phyloP scores from a whole-genome alignment of 53 echinoderm and acorn worm genomes.

The Actinopyga echinites region DNA sequence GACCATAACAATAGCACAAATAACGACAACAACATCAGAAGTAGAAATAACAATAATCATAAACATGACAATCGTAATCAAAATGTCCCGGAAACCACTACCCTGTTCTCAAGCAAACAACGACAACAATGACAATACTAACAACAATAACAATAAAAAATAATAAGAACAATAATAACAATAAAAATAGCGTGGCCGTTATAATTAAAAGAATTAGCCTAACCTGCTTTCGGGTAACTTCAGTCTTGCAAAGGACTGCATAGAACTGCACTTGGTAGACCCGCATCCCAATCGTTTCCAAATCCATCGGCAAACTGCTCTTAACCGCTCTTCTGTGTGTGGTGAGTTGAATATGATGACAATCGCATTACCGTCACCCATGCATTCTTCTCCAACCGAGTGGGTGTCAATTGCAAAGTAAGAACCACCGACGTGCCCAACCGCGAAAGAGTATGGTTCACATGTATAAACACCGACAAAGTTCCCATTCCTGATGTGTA shows the following conservation, averaged over 20 bases:
- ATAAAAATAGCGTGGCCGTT: background rate
- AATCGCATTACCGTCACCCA: background rate
- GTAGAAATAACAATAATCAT: too few relatives aligned
- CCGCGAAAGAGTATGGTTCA: slow-evolving; percentile 9
- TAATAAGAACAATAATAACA: background rate
- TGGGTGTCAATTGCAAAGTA: slow-evolving; percentile 5
- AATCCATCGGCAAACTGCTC: slow-evolving; percentile 7
- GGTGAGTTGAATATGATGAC: background rate
- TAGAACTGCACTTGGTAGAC: too few relatives aligned
- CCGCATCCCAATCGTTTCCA: background rate
- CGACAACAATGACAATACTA: too few relatives aligned
- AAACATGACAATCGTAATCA: too few relatives aligned
- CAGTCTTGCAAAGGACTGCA: slow-evolving; percentile 7
- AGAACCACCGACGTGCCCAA: background rate
- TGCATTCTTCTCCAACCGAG: background rate
- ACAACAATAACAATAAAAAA: too few relatives aligned
- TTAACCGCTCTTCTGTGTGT: background rate
- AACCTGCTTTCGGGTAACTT: too few relatives aligned
- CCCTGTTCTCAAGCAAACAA: background rate
- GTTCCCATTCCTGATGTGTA: background rate
- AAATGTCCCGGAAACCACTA: background rate
- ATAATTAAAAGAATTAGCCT: too few relatives aligned
- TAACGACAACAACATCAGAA: too few relatives aligned
- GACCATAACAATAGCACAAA: too few relatives aligned
- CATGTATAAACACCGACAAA: slow-evolving; percentile 12